Evolutionary conservation across 92 coral and sea anemone genomes (phyloP), one percentile per base, ranked within the genome.

Genomic region (Heteractis magnifica): DNA sequence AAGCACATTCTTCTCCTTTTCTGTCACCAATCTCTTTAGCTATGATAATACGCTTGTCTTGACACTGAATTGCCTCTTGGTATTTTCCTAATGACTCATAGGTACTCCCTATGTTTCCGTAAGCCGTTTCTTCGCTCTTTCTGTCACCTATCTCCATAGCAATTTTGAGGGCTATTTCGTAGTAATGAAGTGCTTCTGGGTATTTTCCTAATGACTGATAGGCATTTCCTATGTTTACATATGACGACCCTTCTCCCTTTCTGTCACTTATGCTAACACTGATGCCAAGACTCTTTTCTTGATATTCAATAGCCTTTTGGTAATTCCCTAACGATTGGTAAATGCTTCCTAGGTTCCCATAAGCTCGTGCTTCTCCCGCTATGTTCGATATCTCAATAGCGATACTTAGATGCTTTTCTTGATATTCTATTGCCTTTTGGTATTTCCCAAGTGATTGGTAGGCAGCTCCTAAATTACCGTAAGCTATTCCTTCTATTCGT

Each of bases 71-170:
- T 55, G 59, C 59, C 59, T 55, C 5, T 55, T 55, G 59, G 59
- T 55, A 55, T 55, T 55, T 55, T 3, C 59, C 59, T 1, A 55
- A 3, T 55, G 59, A 55, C 4, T 55, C 4, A 3, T 55, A 55
- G 4, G 14, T 3, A 3, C 4, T 55, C 1, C 59, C 59, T 55
- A 55, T 1, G 5, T 13, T 0, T 1, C 59, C 59, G 59, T 55
- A 73, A 7, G 77, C 77, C 23, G 48, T 26, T 5, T 6, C 77
- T 26, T 73, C 77, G 77, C 77, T 26, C 0, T 72, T 23, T 26
- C 52, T 73, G 77, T 73, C 77, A 51, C 77, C 77, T 73, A 73
- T 73, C 77, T 73, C 77, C 52, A n/a, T 18, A 15, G 77, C 44
- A 51, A 73, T 51, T 34, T 6, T 13, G 16, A 73, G 52, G 16